Conservation (phyloP, 2,888 invertebrate genomes). For the Erynnis tages region DNA sequence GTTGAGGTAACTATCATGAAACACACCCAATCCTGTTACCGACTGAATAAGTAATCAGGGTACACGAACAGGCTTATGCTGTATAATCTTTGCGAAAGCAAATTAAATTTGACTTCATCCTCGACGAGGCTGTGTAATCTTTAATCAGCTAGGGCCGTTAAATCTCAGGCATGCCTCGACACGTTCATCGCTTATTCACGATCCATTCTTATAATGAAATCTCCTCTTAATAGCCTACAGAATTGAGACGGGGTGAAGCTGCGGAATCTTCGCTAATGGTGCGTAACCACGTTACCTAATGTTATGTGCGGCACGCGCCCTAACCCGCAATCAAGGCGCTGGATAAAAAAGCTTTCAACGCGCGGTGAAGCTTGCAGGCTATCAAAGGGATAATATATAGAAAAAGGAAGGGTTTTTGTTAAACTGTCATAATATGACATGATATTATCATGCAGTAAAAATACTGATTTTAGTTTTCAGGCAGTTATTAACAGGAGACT, state of each 20-base stretch:
- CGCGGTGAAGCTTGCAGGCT: conserved; percentile 1
- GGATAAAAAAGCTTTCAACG: conserved; percentile 16
- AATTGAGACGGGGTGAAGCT: conserved; percentile 65
- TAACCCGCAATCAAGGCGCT: conserved; percentile 6
- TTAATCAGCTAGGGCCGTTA: conserved; percentile 29
- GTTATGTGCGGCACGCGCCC: conserved; percentile 42
- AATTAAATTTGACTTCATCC: conserved; percentile 58
- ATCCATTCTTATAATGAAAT: conserved; percentile 38
- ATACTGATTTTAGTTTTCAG: no score
- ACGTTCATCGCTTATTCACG: conserved; percentile 31
- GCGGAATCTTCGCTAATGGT: conserved; percentile 66
- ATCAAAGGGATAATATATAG: neutral
- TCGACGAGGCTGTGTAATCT: conserved; percentile 37
- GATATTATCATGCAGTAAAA: no score
- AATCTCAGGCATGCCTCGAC: conserved; percentile 24
- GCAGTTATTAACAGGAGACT: no score
- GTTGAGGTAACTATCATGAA: conserved; percentile 33
- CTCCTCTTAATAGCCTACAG: conserved; percentile 54
- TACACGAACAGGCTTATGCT: conserved; percentile 42
- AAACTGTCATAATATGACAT: no score
- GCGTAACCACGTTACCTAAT: conserved; percentile 63
- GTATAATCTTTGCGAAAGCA: conserved; percentile 45
- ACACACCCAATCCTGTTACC: conserved; percentile 37
- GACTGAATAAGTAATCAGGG: conserved; percentile 46
- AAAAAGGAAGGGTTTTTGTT: no score